Evolutionary conservation across 2,113 vertebrate genomes (phyloP).

Genomic region (Mustela lutreola): DNA sequence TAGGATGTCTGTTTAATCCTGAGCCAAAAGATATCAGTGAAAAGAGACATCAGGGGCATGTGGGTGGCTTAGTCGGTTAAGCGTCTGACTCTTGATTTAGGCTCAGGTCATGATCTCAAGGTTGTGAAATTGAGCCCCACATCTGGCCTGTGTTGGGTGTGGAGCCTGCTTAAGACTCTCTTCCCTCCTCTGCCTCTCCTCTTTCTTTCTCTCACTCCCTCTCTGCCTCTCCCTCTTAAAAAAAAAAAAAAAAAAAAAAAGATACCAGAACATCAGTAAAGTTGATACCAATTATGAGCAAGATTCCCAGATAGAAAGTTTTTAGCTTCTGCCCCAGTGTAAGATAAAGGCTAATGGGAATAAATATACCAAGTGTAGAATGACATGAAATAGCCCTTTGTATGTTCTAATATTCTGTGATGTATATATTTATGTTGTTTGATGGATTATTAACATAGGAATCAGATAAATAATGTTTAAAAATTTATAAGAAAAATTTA

Average conservation of each 20-base stretch:
- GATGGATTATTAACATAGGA: slow-evolving; percentile 21
- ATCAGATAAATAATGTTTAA: not conserved
- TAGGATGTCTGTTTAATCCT: not conserved
- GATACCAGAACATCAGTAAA: not conserved
- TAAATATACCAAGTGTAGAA: not conserved
- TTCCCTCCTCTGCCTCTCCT: not conserved
- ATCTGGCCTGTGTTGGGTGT: not conserved
- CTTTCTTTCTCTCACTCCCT: not conserved
- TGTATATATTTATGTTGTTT: not conserved
- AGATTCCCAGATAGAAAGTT: not conserved
- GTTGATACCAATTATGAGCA: not conserved
- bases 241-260: not conserved
- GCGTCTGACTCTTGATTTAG: not conserved
- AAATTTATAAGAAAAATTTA: not conserved
- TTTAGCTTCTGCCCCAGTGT: not conserved
- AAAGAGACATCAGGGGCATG: not conserved
- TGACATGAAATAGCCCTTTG: not conserved
- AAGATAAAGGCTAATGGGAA: slow-evolving; percentile 11
- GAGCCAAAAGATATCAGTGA: not conserved
- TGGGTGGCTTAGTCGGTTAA: not conserved
- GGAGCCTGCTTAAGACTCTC: not conserved
- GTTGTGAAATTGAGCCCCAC: not conserved
- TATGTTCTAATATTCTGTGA: not conserved
- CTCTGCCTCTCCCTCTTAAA: not conserved
- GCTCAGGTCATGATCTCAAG: not conserved